Base-by-base conservation (phyloP, 2,888 invertebrate species). In the Euplexia lucipara region DNA sequence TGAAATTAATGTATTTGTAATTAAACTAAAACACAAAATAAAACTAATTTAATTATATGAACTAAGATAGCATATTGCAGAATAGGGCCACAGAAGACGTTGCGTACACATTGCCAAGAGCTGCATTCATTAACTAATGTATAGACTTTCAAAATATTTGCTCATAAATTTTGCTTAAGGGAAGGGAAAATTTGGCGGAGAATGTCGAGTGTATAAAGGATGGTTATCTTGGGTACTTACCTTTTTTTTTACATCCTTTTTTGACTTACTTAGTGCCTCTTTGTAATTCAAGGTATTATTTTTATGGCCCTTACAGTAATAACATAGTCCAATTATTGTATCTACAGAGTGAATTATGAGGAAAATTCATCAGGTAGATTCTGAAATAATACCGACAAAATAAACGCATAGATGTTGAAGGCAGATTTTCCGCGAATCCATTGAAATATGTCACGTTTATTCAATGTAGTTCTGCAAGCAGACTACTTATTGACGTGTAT, bases 111-210 rank as follows among this genome's bases (percentile, higher is more conserved):
- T 83, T 86, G 86, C 86, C 88, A 88, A 87, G 89, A 90, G 89
- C 92, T 94, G 94, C 93, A 94, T 94, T 94, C 94, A 95, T 95
- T 95, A 95, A 94, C 93, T 94, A 94, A 95, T 95, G 94, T 94
- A 94, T 92, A 92, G 92, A 91, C 93, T 92, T 91, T 90, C 91
- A 92, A 93, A 94, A 94, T 93, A 93, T 94, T 95, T 94, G 89
- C 93, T 90, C 93, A 93, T 93, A 93, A 93, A 94, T 94, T 93
- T 90, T 83, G 87, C 85, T 91, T 87, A 88, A 88, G 85, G 86
- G 86, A 87, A 89, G 85, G 85, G 84, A 86, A 90, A 90, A 92
- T 88, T 83, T 85, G 82, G 85, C 78, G 67, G 83, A 83, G 77
- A 85, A 82, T 57, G 81, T 81, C 83, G 79, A 66, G 60, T 76